Evolutionary conservation across 2,888 invertebrate species (phyloP), one percentile per base, ranked within the genome.

Genomic region (Drosophila rellima): DNA sequence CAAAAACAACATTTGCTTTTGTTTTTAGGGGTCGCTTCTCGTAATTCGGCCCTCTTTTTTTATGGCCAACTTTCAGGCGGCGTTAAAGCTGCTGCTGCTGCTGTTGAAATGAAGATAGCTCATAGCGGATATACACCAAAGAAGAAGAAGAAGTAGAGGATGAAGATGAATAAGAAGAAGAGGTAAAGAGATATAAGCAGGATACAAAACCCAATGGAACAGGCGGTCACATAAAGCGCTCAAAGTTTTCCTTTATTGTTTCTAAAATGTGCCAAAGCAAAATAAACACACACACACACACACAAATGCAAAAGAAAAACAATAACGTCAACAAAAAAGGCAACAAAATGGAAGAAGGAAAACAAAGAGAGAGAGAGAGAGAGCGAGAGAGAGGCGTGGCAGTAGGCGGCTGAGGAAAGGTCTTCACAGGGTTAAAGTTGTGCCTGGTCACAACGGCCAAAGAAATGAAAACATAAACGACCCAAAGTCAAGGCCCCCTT

Each of bases 211-310:
- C 18, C 35, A 18, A 60, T 52, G 59, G 51, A 37, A 31, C 47
- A 50, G 60, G 26, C 50, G 57, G 65, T 62, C 62, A 75, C 73
- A 82, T 75, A 84, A 84, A 84, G 80, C 66, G 82, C 81, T 81
- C 82, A 85, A 82, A 86, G 83, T 82, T 82, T 86, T 74, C 71
- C 78, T 86, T 87, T 84, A 84, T 81, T 87, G 87, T 76, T 87
- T 87, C 87, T 69, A 87, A 87, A 83, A 86, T 86, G 78, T 81
- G 84, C 84, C 73, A 83, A 83, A 78, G 67, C 62, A 76, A 78
- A 84, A 83, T 76, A 81, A 86, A 86, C 78, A 85, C 78, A 35
- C 7, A 7, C 26, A n/a, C n/a, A n/a, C n/a, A n/a, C 35, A 68
- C 79, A 54, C 72, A 35, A 18, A 8, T 35, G 39, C 0, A 55